A percentile compares a stretch with the other conserved stretches of the same genome.
phyloP scores from a whole-genome alignment of 2,888 invertebrate species.

The Catocala nupta region DNA sequence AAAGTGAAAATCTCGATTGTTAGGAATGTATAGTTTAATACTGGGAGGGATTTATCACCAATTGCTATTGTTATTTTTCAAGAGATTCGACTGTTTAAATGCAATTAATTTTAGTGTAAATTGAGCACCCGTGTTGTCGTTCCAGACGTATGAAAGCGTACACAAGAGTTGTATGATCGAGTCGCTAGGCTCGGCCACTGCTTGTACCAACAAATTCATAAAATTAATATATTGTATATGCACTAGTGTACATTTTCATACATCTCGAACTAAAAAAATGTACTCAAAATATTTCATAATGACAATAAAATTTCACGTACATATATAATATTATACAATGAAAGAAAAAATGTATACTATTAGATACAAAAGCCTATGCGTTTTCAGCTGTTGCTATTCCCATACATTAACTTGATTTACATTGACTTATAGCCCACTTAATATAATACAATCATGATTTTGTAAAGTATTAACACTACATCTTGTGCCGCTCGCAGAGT shows the following conservation, averaged over 20 bases:
- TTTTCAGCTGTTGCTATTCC: slow-evolving; percentile 44
- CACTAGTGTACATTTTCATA: slow-evolving; percentile 46
- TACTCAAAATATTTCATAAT: slow-evolving; percentile 55
- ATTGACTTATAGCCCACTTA: slow-evolving; percentile 48
- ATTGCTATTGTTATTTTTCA: slow-evolving; percentile 44
- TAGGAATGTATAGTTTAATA: slow-evolving; percentile 85
- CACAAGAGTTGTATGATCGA: slow-evolving; percentile 8
- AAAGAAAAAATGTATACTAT: slow-evolving; percentile 50
- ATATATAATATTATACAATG: slow-evolving; percentile 57
- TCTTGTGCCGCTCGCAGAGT: slow-evolving; percentile 20
- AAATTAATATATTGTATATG: slow-evolving; percentile 25
- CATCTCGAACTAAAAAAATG: slow-evolving; percentile 51
- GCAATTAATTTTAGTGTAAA: slow-evolving; percentile 52
- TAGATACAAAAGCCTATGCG: slow-evolving; percentile 56
- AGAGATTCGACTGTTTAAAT: slow-evolving; percentile 67
- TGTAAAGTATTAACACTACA: slow-evolving; percentile 40
- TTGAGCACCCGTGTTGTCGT: slow-evolving; percentile 56
- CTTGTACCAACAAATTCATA: slow-evolving; percentile 21
- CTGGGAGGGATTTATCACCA: slow-evolving; percentile 64
- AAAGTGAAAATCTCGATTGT: slow-evolving; percentile 76
- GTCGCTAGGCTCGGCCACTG: slow-evolving; percentile 16
- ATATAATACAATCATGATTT: slow-evolving; percentile 36
- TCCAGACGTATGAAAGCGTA: slow-evolving; percentile 43
- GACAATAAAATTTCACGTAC: slow-evolving; percentile 49
- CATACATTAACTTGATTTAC: slow-evolving; percentile 52